Base-by-base conservation (phyloP, 2,888 invertebrate genomes). In the Dryadula phaetusa region DNA sequence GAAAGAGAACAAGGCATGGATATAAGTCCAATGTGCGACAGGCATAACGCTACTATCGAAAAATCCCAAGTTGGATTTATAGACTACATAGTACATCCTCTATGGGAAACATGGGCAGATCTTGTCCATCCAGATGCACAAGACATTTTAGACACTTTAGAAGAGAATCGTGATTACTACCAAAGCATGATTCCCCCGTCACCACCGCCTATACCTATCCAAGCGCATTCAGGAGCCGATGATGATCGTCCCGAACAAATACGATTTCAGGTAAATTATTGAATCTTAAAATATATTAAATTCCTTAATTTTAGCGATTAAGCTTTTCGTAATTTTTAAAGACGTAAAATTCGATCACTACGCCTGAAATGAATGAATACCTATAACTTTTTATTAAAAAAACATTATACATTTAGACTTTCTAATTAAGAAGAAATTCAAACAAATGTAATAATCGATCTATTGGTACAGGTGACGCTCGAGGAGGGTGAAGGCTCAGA, bases 101-200 rank as follows among this genome's bases (percentile, higher is more conserved):
- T 99, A 71, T 99, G 99, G 98, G 99, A 99, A 91, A 99, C 99
- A 62, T 99, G 99, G 99, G 99, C 98, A 12, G 99, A 99, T 88
- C 94, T 99, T 73, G 99, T 99, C 56, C 99, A 99, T 90, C 99
- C 99, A 2, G 99, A 99, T 85, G 99, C 99, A 60, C 99, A 99
- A 92, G 97, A 98, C 76, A 99, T 99, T 80, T 94, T 99, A 75
- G 99, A 99, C 90, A 98, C 98, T 60, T 94, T 99, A 80, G 99
- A 99, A 90, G 98, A 99, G 93, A 99, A 99, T 91, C 95, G 99
- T 77, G 98, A 99, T 92, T 99, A 98, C 96, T 98, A 98, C 90
- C 97, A 97, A 86, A 96, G 96, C 84, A 97, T 97, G 96, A 98
- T 98, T 85, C 98, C 98, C 47, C 97, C 98, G 67, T 98, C 97